Evolutionary conservation across 1,140 invertebrate genomes (phyloP), one percentile per base, ranked within the genome.

Genomic region (Contarinia nasturtii): DNA sequence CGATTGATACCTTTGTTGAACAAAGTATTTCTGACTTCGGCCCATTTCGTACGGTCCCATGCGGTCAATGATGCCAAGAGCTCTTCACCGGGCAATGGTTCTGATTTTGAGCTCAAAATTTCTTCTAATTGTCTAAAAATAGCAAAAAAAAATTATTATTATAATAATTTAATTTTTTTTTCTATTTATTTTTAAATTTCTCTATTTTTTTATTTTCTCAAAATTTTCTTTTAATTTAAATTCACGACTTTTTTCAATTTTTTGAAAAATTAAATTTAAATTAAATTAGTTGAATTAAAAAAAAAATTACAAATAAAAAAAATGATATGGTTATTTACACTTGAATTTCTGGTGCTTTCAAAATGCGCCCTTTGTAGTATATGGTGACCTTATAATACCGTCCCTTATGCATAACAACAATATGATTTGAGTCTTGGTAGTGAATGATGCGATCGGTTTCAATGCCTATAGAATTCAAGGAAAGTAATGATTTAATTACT

Each of bases 351-450:
- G 77, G 78, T 0, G 92, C 85, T 50, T 73, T 77, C 37, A 97
- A 70, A 21, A 91, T 72, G 42, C 84, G 70, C 44, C 87, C 83
- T 55, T 85, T 82, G 54, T 79, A 73, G 66, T 96, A 89, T 50
- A 96, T 86, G 49, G 82, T 70, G 40, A 98, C 77, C 69, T 94
- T 96, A 60, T 82, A 98, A 69, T 90, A 99, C 54, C 82, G 75
- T n/a, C 95, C 94, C 56, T 82, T 85, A 61, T 89, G 80, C 60
- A 92, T 86, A 12, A 98, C 92, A 22, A 83, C 85, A 53, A 98
- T 79, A 60, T 98, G 92, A 48, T 86, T 87, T 7, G 87, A 84
- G 64, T 97, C 92, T 52, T 80, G 73, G 55, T 81, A 85, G 66
- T 97, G 86, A 5, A 84, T 71, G 40, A 89, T 79, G 58, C 78